These are phyloP conservation scores for Neosilurus hyrtlii DNA, from an alignment of 2,797 vertebrate species.

Conservation along the genomic window DNA sequence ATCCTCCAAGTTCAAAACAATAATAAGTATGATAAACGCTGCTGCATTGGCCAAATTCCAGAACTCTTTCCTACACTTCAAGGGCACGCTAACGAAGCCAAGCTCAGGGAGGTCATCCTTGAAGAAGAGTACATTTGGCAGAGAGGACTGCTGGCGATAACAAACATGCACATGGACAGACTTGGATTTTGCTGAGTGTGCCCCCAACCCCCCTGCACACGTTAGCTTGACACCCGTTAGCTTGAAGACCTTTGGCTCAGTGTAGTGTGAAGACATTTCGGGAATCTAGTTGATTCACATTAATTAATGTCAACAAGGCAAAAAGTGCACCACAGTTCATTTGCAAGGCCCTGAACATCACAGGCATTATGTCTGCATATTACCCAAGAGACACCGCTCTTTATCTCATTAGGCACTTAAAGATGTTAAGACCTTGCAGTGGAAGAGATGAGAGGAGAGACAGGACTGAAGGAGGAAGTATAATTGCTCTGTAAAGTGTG, in stretches of 20 bases:
- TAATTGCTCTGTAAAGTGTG: constrained; percentile 16
- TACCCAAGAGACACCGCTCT: constrained; percentile 44
- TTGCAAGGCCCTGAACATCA: constrained; percentile 51
- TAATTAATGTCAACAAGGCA: constrained; percentile 52
- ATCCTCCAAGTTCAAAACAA: constrained; percentile 43
- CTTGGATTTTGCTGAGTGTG: constrained; percentile 15
- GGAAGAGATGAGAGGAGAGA: constrained; percentile 31
- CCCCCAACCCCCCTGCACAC: no score
- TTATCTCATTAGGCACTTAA: constrained; percentile 55
- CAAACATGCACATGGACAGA: constrained; percentile 33
- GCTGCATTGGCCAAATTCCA: constrained; percentile 23
- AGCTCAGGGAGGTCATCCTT: constrained; percentile 38
- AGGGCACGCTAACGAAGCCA: constrained; percentile 17
- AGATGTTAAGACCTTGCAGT: constrained; percentile 26
- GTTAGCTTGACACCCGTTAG: constrained; percentile 16
- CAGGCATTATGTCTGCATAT: constrained; percentile 50
- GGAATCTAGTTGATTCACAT: constrained; percentile 36
- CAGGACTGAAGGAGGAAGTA: constrained; percentile 11
- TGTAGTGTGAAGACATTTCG: constrained; percentile 15
- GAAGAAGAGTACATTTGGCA: constrained; percentile 40
- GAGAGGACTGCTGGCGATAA: constrained; percentile 7
- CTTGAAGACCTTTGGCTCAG: background rate
- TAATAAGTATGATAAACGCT: constrained; percentile 48
- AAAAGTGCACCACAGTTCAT: constrained; percentile 50
- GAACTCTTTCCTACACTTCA: constrained; percentile 35